Evolutionary conservation across 2,113 vertebrate species (phyloP).

Genomic region (Burhinus oedicnemus): DNA sequence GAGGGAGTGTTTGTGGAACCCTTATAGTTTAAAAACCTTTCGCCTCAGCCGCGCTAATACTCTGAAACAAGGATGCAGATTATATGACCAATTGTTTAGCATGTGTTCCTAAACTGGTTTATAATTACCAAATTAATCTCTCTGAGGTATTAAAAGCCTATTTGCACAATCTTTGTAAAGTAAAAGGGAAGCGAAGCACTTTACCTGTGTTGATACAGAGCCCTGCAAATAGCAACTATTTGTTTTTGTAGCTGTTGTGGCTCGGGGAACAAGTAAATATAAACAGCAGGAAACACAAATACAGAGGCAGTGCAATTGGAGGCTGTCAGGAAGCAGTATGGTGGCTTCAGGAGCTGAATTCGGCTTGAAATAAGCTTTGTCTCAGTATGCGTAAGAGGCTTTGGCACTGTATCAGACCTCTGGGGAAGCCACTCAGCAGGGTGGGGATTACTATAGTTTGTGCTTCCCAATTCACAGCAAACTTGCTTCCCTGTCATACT

Average conservation of each 20-base stretch:
- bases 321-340: conserved; percentile 77
- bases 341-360: conserved; percentile 76
- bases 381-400: conserved; percentile 79
- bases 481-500: conserved; percentile 72
- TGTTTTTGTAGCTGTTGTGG: conserved; percentile 80
- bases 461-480: conserved; percentile 79
- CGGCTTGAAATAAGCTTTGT: conserved; percentile 81
- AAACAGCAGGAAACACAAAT: conserved; percentile 82
- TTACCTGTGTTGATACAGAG: conserved; percentile 72
- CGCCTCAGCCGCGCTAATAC: conserved; percentile 57
- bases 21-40: conserved; percentile 57
- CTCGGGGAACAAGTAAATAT: conserved; percentile 81
- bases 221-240: conserved; percentile 72
- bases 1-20: conserved; percentile 44
- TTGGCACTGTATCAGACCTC: conserved; percentile 82
- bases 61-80: conserved; percentile 66
- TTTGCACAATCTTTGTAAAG: conserved; percentile 70
- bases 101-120: conserved; percentile 73
- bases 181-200: conserved; percentile 26
- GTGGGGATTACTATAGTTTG: conserved; percentile 78
- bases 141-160: conserved; percentile 76
- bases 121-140: conserved; percentile 82
- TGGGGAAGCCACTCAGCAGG: conserved; percentile 80
- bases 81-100: conserved; percentile 77
- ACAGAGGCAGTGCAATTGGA: conserved; percentile 73